phyloP scores from a whole-genome alignment of 53 echinoderm and acorn worm species.

The Apostichopus leukothele region DNA sequence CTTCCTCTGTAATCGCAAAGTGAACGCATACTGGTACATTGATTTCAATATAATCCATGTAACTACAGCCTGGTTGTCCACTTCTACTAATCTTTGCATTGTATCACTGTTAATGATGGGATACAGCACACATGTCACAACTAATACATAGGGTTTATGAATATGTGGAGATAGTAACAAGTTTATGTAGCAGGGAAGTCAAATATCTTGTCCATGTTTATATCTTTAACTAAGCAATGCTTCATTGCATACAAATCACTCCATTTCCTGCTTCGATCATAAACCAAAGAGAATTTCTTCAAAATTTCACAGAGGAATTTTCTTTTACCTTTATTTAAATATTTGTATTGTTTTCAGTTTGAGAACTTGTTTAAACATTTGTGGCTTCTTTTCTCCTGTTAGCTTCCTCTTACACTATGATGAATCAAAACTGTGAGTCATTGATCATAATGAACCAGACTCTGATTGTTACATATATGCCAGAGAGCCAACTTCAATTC shows the following conservation, averaged over 20 bases:
- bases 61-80: too few species aligned
- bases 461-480: background rate
- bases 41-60: too few species aligned
- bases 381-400: constrained; percentile 9
- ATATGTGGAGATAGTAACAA: too few species aligned
- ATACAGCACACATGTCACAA: too few species aligned
- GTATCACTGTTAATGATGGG: too few species aligned
- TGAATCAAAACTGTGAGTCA: background rate
- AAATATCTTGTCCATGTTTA: too few species aligned
- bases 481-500: background rate
- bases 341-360: background rate
- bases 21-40: too few species aligned
- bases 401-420: background rate
- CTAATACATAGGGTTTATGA: too few species aligned
- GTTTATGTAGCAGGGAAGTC: too few species aligned
- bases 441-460: background rate
- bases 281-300: background rate
- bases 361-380: constrained; percentile 5
- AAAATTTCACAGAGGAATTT: too few species aligned
- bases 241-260: background rate
- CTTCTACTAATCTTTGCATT: too few species aligned
- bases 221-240: background rate
- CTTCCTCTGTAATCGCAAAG: too few species aligned
- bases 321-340: background rate
- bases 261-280: background rate